Base-by-base conservation (phyloP, 1,140 invertebrate species). In the Drosophila eugracilis region DNA sequence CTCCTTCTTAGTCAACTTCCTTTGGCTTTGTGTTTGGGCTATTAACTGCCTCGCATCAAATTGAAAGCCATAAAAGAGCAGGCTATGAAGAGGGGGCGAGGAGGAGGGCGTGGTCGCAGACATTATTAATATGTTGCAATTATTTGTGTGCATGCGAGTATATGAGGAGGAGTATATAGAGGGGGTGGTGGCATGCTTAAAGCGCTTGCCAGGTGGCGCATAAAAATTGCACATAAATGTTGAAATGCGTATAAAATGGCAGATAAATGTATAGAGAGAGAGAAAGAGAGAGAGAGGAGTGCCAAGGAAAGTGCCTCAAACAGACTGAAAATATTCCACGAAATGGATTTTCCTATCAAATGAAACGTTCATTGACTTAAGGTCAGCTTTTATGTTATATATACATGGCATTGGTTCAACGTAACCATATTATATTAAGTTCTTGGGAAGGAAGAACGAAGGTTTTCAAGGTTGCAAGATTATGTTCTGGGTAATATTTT, bases 51-150 rank as follows among this genome's bases (percentile, higher is more conserved):
- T 74, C 63, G 57, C 70, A 57, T 69, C 55, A 81, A 77, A 78
- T 78, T 78, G 78, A 78, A 77, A 59, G 53, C 54, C 53, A 58
- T 63, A 55, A 77, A 77, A 45, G 24, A 5, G 7, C 2, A 4
- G 3, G 30, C 26, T 5, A n/a, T n/a, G 6, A 6, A 28, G 19
- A 4, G 5, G 21, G 1, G 6, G 41, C 37, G 0, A 9, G 32
- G 10, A 5, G 24, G 17, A 32, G 65, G 65, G 36, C 48, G 30
- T 60, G 49, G 42, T 50, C 28, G 19, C 67, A 59, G 49, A 55
- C 66, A 76, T 72, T 76, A 80, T 75, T 76, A 81, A 80, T 60
- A 81, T 69, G 45, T 60, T 81, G 77, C 78, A 81, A 81, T 80
- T 80, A 81, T 80, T 80, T 80, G 72, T 76, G 60, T 72, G 60